Percentiles rank a stretch among this genome's conserved stretches.
phyloP scores from a whole-genome alignment of 2,113 vertebrate species.

The Cnemophilus loriae region DNA sequence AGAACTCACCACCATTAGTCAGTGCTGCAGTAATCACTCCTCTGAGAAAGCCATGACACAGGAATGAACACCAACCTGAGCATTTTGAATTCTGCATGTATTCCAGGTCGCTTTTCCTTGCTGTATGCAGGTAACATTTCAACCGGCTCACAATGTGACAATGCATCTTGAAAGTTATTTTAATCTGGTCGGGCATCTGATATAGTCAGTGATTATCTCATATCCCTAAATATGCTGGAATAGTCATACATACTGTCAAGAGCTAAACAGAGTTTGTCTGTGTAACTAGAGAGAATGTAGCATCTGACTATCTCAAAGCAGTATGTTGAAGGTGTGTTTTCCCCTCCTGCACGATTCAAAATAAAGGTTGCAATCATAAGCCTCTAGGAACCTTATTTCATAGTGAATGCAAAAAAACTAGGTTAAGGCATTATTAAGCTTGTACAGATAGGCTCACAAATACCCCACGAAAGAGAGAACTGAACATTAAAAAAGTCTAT shows the following conservation, averaged over 20 bases:
- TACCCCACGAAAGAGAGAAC: background rate
- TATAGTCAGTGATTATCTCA: background rate
- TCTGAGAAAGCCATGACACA: background rate
- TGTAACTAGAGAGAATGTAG: background rate
- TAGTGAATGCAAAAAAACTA: background rate
- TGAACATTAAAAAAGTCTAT: background rate
- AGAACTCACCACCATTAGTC: background rate
- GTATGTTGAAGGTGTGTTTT: background rate
- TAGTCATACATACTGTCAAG: background rate
- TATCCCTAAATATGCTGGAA: background rate
- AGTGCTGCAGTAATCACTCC: background rate
- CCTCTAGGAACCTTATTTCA: background rate
- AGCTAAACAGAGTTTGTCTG: background rate
- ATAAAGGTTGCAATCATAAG: background rate
- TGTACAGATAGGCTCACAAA: background rate
- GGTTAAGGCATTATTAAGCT: constrained; percentile 22
- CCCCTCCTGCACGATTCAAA: background rate
- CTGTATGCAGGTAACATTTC: background rate
- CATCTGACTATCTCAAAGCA: background rate
- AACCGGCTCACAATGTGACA: background rate
- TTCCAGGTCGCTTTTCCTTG: background rate
- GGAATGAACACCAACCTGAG: background rate
- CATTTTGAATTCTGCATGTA: background rate
- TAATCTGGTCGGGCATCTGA: background rate
- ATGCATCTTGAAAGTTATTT: background rate